Evolutionary conservation across 1,140 invertebrate genomes (phyloP).

Genomic region (Melipona quadrifasciata): DNA sequence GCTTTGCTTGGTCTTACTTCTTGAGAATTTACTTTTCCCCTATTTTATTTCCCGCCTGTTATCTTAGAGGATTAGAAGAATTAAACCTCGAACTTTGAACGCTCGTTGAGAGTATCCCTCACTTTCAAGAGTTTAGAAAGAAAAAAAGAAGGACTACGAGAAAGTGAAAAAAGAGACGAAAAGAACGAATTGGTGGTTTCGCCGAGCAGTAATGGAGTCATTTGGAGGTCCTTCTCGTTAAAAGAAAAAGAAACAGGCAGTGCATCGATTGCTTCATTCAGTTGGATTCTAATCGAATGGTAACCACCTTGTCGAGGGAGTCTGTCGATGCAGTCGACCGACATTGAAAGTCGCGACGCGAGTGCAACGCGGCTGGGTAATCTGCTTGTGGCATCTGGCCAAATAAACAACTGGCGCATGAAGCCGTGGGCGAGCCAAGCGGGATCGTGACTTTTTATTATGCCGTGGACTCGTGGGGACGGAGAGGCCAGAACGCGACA

Average conservation of each 20-base stretch:
- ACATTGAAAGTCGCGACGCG: conserved; percentile 57
- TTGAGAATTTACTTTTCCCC: neutral
- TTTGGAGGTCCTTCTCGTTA: neutral
- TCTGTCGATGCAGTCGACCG: conserved; percentile 17
- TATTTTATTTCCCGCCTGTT: no score
- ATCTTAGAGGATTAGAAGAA: no score
- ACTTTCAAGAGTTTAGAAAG: neutral
- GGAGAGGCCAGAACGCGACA: neutral
- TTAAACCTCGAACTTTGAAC: neutral
- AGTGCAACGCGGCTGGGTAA: conserved; percentile 59
- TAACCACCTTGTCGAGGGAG: conserved; percentile 4
- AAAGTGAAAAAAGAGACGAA: neutral
- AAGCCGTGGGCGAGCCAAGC: conserved; percentile 36
- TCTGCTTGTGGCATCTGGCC: conserved; percentile 65
- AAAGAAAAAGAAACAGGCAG: no score
- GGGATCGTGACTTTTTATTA: conserved; percentile 67
- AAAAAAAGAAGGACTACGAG: no score
- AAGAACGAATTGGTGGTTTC: neutral
- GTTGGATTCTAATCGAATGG: conserved; percentile 58
- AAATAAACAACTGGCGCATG: conserved; percentile 56
- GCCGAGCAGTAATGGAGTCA: neutral
- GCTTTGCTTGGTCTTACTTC: neutral
- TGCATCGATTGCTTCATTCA: conserved; percentile 6
- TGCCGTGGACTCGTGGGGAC: conserved; percentile 39
- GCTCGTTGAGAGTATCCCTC: neutral